Percentiles rank a stretch among this genome's conserved stretches.
phyloP scores from a whole-genome alignment of 2,888 invertebrate genomes.

The Andrena praecox region DNA sequence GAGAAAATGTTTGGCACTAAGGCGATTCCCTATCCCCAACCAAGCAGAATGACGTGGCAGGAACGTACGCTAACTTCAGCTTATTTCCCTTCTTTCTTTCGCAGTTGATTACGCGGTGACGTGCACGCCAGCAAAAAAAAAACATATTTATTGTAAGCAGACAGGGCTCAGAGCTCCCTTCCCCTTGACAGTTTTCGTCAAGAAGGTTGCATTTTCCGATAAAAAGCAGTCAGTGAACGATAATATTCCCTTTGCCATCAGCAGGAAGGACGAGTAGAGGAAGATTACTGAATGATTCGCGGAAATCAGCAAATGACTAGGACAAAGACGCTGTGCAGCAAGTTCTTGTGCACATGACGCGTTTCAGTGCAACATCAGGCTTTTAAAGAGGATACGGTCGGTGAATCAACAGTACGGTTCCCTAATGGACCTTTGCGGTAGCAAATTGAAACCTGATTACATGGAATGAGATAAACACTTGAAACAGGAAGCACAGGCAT shows the following conservation, averaged over 20 bases:
- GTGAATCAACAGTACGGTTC: conserved; percentile 44
- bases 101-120: conserved; percentile 39
- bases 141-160: not conserved
- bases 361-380: conserved; percentile 32
- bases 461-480: not conserved
- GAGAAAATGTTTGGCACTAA: not conserved
- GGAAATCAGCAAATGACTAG: conserved; percentile 40
- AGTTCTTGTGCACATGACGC: conserved; percentile 21
- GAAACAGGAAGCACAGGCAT: not conserved
- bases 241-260: conserved; percentile 4
- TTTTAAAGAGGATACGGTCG: conserved; percentile 27
- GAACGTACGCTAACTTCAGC: conserved; percentile 18
- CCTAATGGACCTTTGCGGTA: conserved; percentile 49
- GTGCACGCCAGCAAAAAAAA: conserved; percentile 9
- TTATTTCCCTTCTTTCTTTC: conserved; percentile 23
- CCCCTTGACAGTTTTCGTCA: conserved; percentile 5
- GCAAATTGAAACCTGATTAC: conserved; percentile 33
- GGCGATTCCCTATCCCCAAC: conserved; percentile 28
- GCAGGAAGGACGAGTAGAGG: too few relatives aligned
- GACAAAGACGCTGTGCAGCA: conserved; percentile 45
- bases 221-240: not conserved
- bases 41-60: conserved; percentile 47
- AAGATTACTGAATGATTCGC: conserved; percentile 13
- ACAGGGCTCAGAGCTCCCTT: not conserved
- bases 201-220: not conserved